phyloP scores from a whole-genome alignment of 2,888 invertebrate genomes.

The Leptogaster cylindrica region DNA sequence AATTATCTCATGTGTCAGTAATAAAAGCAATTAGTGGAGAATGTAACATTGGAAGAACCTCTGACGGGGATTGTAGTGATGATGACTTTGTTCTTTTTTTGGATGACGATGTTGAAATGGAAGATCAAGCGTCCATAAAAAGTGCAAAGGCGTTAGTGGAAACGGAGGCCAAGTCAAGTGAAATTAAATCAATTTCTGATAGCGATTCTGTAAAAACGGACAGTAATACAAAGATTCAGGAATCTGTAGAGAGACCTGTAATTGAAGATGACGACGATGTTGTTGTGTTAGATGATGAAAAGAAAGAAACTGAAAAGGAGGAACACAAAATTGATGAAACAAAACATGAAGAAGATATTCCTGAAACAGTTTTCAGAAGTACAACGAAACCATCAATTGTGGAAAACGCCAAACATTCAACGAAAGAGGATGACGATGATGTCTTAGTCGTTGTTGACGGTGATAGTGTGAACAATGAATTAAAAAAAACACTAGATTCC shows the following conservation, averaged over 20 bases:
- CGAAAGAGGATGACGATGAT: slow-evolving; percentile 15
- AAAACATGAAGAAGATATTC: too few relatives aligned
- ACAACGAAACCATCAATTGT: too few relatives aligned
- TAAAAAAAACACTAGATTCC: too few relatives aligned
- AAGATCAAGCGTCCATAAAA: neutral
- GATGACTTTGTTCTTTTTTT: slow-evolving; percentile 25
- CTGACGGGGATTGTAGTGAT: neutral
- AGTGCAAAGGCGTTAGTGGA: slow-evolving; percentile 12
- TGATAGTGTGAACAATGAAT: neutral
- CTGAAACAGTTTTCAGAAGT: too few relatives aligned
- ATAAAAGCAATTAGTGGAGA: too few relatives aligned
- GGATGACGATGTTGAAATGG: slow-evolving; percentile 4
- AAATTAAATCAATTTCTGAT: neutral
- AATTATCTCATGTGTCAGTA: too few relatives aligned
- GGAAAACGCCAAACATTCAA: too few relatives aligned
- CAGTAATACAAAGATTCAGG: slow-evolving; percentile 33
- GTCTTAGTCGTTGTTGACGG: neutral
- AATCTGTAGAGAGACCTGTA: slow-evolving; percentile 29
- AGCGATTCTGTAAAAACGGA: slow-evolving; percentile 25
- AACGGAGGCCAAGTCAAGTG: neutral
- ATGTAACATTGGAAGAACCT: neutral
- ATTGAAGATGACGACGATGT: slow-evolving; percentile 22
- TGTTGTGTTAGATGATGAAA: slow-evolving; percentile 13
- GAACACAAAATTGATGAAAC: too few relatives aligned
- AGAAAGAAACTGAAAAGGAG: neutral